These are phyloP conservation scores for Ectropis grisescens DNA, from an alignment of 1,140 invertebrate genomes.

Conservation along the genomic window DNA sequence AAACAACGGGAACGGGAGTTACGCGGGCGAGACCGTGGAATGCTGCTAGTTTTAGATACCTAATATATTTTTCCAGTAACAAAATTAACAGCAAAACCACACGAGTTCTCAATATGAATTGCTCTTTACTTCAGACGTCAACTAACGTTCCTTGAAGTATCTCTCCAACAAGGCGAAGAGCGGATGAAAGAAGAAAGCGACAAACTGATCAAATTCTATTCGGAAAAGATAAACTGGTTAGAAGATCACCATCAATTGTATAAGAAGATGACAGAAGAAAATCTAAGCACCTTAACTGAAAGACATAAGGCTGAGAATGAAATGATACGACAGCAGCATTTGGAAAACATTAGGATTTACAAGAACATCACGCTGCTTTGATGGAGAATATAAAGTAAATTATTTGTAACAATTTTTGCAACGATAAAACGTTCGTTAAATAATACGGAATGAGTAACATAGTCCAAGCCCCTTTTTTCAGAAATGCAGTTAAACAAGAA, in stretches of 20 bases:
- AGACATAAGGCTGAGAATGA: conserved; percentile 49
- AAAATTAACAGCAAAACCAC: no score
- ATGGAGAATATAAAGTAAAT: conserved; percentile 66
- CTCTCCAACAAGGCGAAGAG: conserved; percentile 49
- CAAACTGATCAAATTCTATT: conserved; percentile 51
- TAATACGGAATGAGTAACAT: no score
- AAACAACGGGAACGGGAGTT: no score
- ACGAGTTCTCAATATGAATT: no score
- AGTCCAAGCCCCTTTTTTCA: no score
- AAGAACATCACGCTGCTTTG: conserved; percentile 54
- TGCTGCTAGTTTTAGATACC: no score
- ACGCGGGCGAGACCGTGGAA: no score
- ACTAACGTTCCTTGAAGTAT: conserved; percentile 53
- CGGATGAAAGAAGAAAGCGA: conserved; percentile 63
- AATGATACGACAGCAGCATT: conserved; percentile 48
- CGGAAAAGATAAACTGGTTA: conserved; percentile 53
- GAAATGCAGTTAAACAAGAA: conserved; percentile 55
- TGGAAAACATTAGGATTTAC: conserved; percentile 54
- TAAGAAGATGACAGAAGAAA: conserved; percentile 45
- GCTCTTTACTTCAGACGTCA: conserved; percentile 36
- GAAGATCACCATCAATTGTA: conserved; percentile 53
- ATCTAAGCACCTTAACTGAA: conserved; percentile 32
- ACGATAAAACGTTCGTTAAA: no score
- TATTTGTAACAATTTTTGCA: no score
- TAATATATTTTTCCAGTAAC: no score